phyloP scores from a whole-genome alignment of 1,140 invertebrate species.

The Drosophila guanche region DNA sequence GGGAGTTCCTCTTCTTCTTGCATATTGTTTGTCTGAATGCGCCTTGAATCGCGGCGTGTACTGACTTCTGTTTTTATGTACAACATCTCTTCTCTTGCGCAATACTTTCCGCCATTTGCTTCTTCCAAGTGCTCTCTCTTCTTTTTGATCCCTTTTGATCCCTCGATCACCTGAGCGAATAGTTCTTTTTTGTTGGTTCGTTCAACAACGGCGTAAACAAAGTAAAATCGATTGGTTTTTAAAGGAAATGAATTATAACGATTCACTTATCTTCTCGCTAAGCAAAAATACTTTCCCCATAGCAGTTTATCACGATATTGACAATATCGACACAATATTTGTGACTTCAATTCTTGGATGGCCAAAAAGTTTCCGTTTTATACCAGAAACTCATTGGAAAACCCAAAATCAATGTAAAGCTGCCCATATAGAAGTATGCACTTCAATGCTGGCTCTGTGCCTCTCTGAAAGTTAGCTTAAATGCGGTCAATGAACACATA shows the following conservation, averaged over 20 bases:
- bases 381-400: slow-evolving; percentile 63
- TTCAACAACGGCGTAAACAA: too few relatives aligned
- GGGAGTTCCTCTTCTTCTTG: too few relatives aligned
- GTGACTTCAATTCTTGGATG: slow-evolving; percentile 23
- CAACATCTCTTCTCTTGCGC: too few relatives aligned
- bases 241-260: neutral
- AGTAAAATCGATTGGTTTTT: too few relatives aligned
- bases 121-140: too few relatives aligned
- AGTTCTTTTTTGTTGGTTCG: too few relatives aligned
- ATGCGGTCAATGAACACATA: slow-evolving; percentile 76
- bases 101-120: too few relatives aligned
- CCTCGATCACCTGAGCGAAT: too few relatives aligned
- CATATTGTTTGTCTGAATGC: too few relatives aligned
- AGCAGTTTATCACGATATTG: slow-evolving; percentile 6
- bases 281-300: slow-evolving; percentile 1
- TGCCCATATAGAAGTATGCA: slow-evolving; percentile 47
- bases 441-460: slow-evolving; percentile 36
- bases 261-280: neutral
- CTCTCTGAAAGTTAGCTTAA: slow-evolving; percentile 31
- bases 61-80: too few relatives aligned
- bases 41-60: too few relatives aligned
- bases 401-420: slow-evolving; percentile 65
- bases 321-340: slow-evolving; percentile 1
- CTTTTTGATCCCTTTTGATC: too few relatives aligned
- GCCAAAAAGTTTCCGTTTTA: slow-evolving; percentile 40